Evolutionary conservation across 2,113 vertebrate genomes (phyloP).

Genomic region (Chamaea fasciata): DNA sequence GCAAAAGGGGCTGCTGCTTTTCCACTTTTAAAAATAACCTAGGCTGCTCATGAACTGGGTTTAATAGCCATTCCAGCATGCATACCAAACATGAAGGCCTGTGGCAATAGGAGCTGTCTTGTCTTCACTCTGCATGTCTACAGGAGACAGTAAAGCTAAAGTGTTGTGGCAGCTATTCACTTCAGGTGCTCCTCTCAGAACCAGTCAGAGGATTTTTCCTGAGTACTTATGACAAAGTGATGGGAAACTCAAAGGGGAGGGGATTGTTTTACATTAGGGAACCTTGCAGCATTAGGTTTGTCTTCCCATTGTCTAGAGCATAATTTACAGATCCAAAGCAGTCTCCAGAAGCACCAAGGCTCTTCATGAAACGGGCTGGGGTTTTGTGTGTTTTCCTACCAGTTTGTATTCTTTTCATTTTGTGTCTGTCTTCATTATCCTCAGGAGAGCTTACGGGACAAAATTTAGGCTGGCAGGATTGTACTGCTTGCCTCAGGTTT

Average conservation of each 20-base stretch:
- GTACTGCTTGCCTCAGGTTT: constrained; percentile 35
- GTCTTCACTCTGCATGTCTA: background rate
- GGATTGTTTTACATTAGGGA: background rate
- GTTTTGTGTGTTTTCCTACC: background rate
- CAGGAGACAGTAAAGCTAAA: background rate
- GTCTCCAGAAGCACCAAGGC: background rate
- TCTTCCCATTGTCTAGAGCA: background rate
- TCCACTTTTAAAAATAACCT: background rate
- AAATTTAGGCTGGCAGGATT: constrained; percentile 43
- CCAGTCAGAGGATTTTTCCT: background rate
- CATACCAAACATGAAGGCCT: constrained; percentile 6
- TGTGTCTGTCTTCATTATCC: constrained; percentile 45
- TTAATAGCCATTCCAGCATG: constrained; percentile 34
- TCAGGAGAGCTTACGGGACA: constrained; percentile 34
- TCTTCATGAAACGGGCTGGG: background rate
- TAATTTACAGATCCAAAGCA: constrained; percentile 46
- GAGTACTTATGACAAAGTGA: background rate
- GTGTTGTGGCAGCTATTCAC: background rate
- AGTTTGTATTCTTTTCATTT: constrained; percentile 43
- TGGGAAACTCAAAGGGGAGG: background rate
- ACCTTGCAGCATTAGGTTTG: background rate
- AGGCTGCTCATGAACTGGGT: background rate
- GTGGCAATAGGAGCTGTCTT: constrained; percentile 23
- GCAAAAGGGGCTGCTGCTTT: background rate
- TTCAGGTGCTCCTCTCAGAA: background rate